Percentiles rank a stretch among this genome's conserved stretches.
phyloP scores from a whole-genome alignment of 2,888 invertebrate genomes.

The Lasioglossum vierecki region DNA sequence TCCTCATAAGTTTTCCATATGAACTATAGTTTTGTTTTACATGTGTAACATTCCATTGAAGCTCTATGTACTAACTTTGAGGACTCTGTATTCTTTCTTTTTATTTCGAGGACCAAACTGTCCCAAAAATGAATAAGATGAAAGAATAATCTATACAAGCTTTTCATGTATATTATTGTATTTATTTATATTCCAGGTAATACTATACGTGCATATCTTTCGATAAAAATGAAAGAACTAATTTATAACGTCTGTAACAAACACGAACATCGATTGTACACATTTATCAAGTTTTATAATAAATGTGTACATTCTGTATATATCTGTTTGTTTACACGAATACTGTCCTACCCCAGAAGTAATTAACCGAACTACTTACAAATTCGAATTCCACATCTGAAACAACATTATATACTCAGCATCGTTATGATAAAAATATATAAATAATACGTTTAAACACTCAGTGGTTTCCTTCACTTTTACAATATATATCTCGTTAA shows the following conservation, averaged over 20 bases:
- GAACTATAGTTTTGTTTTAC: not conserved
- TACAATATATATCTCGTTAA: constrained; percentile 33
- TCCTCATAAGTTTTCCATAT: not conserved
- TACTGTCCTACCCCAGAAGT: constrained; percentile 10
- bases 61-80: constrained; percentile 23
- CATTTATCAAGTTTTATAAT: constrained; percentile 37
- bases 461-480: constrained; percentile 24
- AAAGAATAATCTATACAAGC: constrained; percentile 22
- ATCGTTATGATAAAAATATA: constrained; percentile 34
- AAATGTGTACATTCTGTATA: constrained; percentile 31
- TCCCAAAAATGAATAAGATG: not conserved
- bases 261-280: constrained; percentile 37
- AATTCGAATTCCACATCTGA: constrained; percentile 57
- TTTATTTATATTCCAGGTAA: constrained; percentile 54
- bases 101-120: too few species aligned
- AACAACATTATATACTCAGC: constrained; percentile 41
- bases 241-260: constrained; percentile 51
- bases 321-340: constrained; percentile 27
- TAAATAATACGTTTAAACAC: constrained; percentile 39
- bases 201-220: constrained; percentile 36
- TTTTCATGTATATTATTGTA: constrained; percentile 38
- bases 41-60: constrained; percentile 26
- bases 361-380: constrained; percentile 47
- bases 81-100: not conserved
- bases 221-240: constrained; percentile 47